Base-by-base conservation (phyloP, 2,113 vertebrate genomes). In the Dryoscopus gambensis region DNA sequence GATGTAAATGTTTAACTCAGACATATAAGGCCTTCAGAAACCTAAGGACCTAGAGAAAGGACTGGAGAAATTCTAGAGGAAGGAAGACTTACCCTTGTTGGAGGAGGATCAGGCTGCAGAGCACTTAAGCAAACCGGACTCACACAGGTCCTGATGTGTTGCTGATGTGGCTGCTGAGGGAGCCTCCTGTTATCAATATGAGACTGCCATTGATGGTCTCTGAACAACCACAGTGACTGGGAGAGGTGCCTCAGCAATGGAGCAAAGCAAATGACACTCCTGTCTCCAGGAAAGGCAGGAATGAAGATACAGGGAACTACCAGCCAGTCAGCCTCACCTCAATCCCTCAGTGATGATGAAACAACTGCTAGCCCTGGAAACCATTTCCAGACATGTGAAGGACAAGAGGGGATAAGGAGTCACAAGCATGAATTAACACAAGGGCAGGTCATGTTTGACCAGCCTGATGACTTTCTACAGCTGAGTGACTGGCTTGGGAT, bases 171-270 rank as follows among this genome's bases (percentile, higher is more conserved):
- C 20, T 50, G 22, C 40, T 52, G 50, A 65, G 30, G 57, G 30
- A 88, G 33, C 25, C 1, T 4, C 13, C 30, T 65, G 27, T 11
- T 33, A 7, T 30, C 13, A 17, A 1, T 22, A 14, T 0, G 0
- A 69, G 25, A 15, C 15, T 15, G 13, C 17, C 71, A 22, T 25
- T 31, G 16, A 3, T 20, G 60, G 12, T 40, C 33, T 57, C 37
- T 73, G 35, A 64, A 40, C 16, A 40, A 1, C 35, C 28, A 9
- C 12, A 39, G 31, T 1, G 4, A 30, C 9, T 60, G 44, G 21
- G 8, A 68, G 53, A 76, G 24, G 12, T 68, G 5, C 30, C 28
- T 84, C 44, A 44, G 59, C 30, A 55, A 11, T 46, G 59, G 19
- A 60, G 39, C 39, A 81, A 70, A 44, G 42, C 42, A 68, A 44